Base-by-base conservation (phyloP, 1,140 invertebrate species). In the Vanessa atalanta region DNA sequence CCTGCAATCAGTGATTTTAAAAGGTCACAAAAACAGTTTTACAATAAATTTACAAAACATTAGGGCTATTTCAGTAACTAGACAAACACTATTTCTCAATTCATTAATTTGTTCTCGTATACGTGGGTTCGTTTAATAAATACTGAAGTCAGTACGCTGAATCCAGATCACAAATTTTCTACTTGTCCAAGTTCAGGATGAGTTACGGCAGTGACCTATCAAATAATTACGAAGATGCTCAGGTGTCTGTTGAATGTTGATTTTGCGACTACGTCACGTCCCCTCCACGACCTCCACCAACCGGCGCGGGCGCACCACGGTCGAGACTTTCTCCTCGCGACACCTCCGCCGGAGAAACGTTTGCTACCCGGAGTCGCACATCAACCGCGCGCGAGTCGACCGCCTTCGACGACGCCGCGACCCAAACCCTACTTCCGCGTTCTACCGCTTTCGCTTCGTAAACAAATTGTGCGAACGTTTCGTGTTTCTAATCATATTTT, bases 311-410 rank as follows among this genome's bases (percentile, higher is more conserved):
- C 83, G 81, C 85, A 76, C 87, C 88, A 91, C 86, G 88, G 90
- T 86, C 89, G 85, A 86, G 84, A 92, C 90, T 92, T 92, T 92
- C 90, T 92, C 90, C 88, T 88, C 86, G 88, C 88, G 88, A 91
- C 89, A 91, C 87, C 88, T 84, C 86, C 74, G 75, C 79, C 76
- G 83, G 88, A 84, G 88, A 87, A 85, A 89, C 88, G 76, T 77
- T 75, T 79, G 65, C 72, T 78, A 78, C 77, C 75, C 79, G 75
- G 88, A 90, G 88, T 90, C 86, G 82, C 77, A 83, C 75, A 81
- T 84, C 76, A 86, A 73, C 83, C 82, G 87, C 88, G 85, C 83
- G 85, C 86, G 81, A 83, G 87, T 76, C 83, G 79, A 88, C 76
- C 88, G 86, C 72, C 83, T 86, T 82, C 66, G 65, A 83, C 73